These are phyloP conservation scores for Heliconius ismenius DNA, from an alignment of 2,888 invertebrate species.

Conservation along the genomic window DNA sequence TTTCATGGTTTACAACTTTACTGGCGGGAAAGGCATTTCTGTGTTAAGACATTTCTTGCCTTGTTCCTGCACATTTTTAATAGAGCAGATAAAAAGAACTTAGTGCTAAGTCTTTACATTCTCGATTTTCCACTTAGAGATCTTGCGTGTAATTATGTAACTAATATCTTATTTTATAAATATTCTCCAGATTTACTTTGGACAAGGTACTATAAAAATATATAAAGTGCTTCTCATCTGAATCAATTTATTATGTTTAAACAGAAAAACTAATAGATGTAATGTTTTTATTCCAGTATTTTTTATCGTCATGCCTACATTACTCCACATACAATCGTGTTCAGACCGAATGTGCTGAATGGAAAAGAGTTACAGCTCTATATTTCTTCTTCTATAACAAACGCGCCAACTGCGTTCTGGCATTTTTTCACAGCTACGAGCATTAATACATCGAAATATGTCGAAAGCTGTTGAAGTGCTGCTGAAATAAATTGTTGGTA, in stretches of 20 bases:
- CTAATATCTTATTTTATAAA: too few species aligned
- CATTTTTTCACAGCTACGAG: background rate
- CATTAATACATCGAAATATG: conserved; percentile 7
- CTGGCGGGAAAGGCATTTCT: too few species aligned
- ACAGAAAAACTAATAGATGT: background rate
- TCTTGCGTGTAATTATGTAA: too few species aligned
- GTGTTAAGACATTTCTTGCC: too few species aligned
- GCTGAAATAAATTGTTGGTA: background rate
- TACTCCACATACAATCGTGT: background rate
- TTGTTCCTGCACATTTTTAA: background rate
- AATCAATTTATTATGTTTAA: background rate
- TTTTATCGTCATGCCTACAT: background rate
- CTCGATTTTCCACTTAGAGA: background rate
- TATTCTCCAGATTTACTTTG: too few species aligned
- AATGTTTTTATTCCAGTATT: background rate
- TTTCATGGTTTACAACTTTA: too few species aligned
- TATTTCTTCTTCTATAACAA: background rate
- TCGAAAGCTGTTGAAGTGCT: background rate
- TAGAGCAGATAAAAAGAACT: background rate
- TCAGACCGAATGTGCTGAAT: background rate
- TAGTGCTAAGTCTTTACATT: background rate
- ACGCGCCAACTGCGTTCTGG: conserved; percentile 6
- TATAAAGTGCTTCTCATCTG: too few species aligned
- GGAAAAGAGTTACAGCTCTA: conserved; percentile 8
- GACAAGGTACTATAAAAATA: too few species aligned